Evolutionary conservation across 2,797 vertebrate genomes (phyloP), one percentile per base, ranked within the genome.

Genomic region (Percopsis omiscomaycus): DNA sequence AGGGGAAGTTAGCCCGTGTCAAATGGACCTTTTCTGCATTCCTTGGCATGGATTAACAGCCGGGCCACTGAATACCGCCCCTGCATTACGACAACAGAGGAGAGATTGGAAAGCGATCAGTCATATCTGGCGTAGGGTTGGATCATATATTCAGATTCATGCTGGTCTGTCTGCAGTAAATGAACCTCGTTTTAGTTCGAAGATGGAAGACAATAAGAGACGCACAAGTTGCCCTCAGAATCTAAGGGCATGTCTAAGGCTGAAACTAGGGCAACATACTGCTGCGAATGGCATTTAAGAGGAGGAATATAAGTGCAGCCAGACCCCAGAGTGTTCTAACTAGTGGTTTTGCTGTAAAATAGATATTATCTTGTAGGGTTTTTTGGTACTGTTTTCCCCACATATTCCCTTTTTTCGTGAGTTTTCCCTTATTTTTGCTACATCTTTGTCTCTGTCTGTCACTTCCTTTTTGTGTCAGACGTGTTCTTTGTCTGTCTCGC

Each of bases 1-100:
- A 79, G 77, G 22, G 79, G 79, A 89, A 86, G 86, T 87, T 86
- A 80, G 80, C 73, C 78, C 81, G 65, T 89, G 87, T 91, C 89
- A 90, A 92, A 88, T 87, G 70, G 71, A 81, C 83, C 74, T 79
- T 85, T 86, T 82, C 80, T 89, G 82, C 80, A 75, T 80, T 88
- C 77, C 71, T 74, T 81, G 84, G 85, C 85, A 83, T 65, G 80
- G 87, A 91, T 89, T 90, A 90, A 87, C 72, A 79, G 73, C 66
- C 74, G 62, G 75, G 83, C 83, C 84, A 86, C 90, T 89, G 89
- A 86, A 85, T 82, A 73, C 71, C 69, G 71, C 61, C 66, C 78
- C 50, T 28, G 55, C 68, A 65, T 80, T 83, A 77, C 30, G 27
- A 47, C 73, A 87, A 79, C 71, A 63, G 77, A 69, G 71, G 61